Evolutionary conservation across 2,113 vertebrate species (phyloP).

Genomic region (Uria aalge): DNA sequence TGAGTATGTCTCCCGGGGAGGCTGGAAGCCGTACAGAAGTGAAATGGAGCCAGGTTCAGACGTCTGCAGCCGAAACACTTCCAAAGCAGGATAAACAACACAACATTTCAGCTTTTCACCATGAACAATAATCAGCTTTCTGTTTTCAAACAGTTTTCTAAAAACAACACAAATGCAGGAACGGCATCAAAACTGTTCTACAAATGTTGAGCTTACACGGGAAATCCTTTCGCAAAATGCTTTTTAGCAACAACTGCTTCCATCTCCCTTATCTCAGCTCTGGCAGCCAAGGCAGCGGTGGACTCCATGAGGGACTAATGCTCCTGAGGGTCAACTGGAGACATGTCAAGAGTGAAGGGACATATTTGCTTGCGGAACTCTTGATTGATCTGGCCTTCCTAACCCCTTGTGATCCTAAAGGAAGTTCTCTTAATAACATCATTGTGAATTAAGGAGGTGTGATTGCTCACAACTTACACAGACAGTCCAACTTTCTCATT

Average conservation of each 20-base stretch:
- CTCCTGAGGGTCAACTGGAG: not conserved
- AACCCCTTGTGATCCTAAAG: not conserved
- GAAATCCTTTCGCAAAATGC: not conserved
- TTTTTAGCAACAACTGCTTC: not conserved
- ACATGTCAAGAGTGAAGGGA: not conserved
- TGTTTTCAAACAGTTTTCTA: slow-evolving; percentile 22
- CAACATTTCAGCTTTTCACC: not conserved
- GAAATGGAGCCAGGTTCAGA: slow-evolving; percentile 40
- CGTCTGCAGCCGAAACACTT: slow-evolving; percentile 17
- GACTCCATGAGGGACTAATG: not conserved
- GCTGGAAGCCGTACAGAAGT: slow-evolving; percentile 19
- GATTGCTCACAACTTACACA: not conserved
- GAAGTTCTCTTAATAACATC: not conserved
- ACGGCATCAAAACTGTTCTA: not conserved
- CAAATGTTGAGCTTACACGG: not conserved
- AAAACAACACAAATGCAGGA: not conserved
- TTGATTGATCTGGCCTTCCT: not conserved
- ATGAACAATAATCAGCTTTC: not conserved
- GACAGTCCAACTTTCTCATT: not conserved
- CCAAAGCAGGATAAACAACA: slow-evolving; percentile 22
- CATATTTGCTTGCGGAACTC: not conserved
- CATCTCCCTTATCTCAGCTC: not conserved
- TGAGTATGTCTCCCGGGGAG: not conserved
- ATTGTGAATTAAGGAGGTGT: not conserved
- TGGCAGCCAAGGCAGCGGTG: not conserved